Evolutionary conservation across 2,113 vertebrate species (phyloP), one percentile per base, ranked within the genome.

Genomic region (Numida meleagris): DNA sequence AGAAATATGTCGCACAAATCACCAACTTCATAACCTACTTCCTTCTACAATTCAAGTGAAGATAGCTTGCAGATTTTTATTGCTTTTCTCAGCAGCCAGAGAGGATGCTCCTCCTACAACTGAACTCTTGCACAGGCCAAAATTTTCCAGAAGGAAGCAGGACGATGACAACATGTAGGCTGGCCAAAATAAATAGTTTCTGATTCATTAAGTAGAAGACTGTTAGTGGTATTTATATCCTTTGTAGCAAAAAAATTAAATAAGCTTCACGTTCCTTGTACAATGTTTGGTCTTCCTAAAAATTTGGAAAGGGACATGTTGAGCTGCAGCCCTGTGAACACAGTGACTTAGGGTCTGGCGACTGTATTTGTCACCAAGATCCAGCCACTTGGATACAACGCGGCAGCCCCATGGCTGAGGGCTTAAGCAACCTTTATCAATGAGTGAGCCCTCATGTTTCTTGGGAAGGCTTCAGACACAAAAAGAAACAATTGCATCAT

Each of bases 111-210:
- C 82, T 42, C 36, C 68, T 53, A 53, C 70, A 91, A 67, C 0
- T 88, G 71, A 91, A 68, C 61, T 68, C 18, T 2, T 24, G 18
- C 33, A 75, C 91, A 95, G 82, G 90, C 76, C 86, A 94, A 86
- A 50, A 61, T 90, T 94, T 96, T 96, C 94, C 94, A 95, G 19
- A 90, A 80, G 48, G 20, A 93, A 90, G 36, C 77, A 5, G 11
- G 21, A 88, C 7, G 25, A 81, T 65, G 75, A 83, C 59, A 89
- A 77, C 36, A n/a, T 51, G 81, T 58, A 94, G 31, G 25, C 40
- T 50, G 10, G 61, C 85, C 88, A 97, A 91, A 95, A 95, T 36
- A 90, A 94, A 88, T 71, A 91, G 12, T 59, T 95, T 92, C 46
- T 82, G 38, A 82, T 80, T 90, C 33, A 66, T 59, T 59, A 29